These are phyloP conservation scores for Limosa lapponica DNA, from an alignment of 2,797 vertebrate species.

Conservation along the genomic window DNA sequence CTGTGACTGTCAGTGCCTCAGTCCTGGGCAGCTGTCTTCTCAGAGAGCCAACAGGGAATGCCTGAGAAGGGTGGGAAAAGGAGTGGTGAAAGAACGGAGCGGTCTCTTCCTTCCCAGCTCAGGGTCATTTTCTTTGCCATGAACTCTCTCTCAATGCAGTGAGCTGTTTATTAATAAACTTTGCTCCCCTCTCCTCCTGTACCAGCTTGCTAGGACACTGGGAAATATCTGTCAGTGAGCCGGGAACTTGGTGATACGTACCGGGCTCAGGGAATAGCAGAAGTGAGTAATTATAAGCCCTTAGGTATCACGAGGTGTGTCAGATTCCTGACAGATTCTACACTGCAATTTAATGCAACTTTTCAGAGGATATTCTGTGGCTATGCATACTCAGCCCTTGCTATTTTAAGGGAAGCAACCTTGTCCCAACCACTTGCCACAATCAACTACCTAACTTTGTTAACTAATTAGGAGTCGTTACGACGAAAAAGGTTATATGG, in stretches of 20 bases:
- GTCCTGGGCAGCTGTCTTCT: neutral
- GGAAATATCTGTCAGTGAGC: neutral
- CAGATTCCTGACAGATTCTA: neutral
- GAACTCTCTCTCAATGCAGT: neutral
- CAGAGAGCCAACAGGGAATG: neutral
- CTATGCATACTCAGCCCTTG: neutral
- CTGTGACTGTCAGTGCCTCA: neutral
- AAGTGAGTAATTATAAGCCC: neutral
- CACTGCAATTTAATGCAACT: neutral
- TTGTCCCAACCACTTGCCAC: neutral
- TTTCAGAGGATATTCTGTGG: neutral
- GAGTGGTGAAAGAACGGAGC: neutral
- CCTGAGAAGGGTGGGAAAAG: conserved; percentile 39
- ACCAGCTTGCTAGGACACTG: neutral
- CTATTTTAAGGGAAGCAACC: neutral
- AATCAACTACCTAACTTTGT: neutral
- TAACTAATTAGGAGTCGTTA: neutral
- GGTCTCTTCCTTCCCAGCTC: neutral
- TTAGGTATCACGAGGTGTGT: neutral
- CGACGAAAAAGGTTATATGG: neutral
- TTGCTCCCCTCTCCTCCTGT: neutral
- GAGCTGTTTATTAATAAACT: neutral
- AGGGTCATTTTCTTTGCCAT: neutral
- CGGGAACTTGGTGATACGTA: rapidly evolving
- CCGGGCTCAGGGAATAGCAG: neutral